Base-by-base conservation (phyloP, 2,797 vertebrate genomes). In the Pachyuromys duprasi region DNA sequence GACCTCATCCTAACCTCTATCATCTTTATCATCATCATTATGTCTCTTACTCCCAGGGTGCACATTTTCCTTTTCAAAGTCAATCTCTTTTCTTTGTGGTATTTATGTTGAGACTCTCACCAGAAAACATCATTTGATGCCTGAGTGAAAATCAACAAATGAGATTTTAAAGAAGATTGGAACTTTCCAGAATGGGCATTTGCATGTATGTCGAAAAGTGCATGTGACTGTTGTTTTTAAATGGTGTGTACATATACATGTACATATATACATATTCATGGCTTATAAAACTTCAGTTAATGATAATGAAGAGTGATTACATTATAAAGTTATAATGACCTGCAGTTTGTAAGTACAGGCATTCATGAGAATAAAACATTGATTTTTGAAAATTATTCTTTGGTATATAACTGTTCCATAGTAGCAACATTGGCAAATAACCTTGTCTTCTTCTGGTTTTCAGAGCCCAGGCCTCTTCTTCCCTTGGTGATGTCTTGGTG, bases 371-470 rank as follows among this genome's bases (percentile, higher is more conserved):
- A 78, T 53, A 80, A 97, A 95, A 75, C 62, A 86, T 93, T 79
- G 92, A 89, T 57, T 83, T 92, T 90, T 87, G 39, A 83, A 95
- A 92, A 42, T 18, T 83, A 42, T 67, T 24, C 31, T 88, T 90
- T 84, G 57, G 4, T 55, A 31, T 20, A 42, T 74, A 89, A n/a
- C 26, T 45, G 12, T 63, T 90, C 82, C 57, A 67, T 74, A 45
- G 12, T 83, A 86, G 93, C 90, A 93, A 14, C 17, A 86, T 84
- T 95, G 84, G 49, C 33, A 76, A 63, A 89, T 57, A 72, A 81
- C 92, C 24, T 55, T 28, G 7, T 9, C 49, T 80, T 78, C 33
- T 60, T 75, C 9, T 91, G 31, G 81, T 89, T 86, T 93, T 28
- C 86, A 81, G 72, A 89, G 20, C 4, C 24, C 33, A 1, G 9